Percentiles rank a stretch among this genome's conserved stretches.
These are phyloP conservation scores for Brevimyrus niger DNA, from an alignment of 2,113 vertebrate genomes.

Conservation along the genomic window DNA sequence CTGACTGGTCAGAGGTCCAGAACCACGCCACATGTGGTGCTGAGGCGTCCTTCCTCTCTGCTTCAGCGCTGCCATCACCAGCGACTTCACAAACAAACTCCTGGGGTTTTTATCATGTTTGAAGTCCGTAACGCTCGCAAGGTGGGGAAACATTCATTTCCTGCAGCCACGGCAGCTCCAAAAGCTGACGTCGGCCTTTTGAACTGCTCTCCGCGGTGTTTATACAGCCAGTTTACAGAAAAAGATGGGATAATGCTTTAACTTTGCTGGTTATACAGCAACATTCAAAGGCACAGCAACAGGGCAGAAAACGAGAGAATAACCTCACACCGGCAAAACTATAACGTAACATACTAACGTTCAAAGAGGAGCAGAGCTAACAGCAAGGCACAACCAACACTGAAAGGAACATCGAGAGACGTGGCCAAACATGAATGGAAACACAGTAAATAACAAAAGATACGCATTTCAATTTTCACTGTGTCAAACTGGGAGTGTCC, in stretches of 20 bases:
- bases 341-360: too few species aligned
- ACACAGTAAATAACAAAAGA: conserved; percentile 13
- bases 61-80: not conserved
- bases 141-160: not conserved
- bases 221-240: not conserved
- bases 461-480: conserved; percentile 9
- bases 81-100: not conserved
- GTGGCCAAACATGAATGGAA: not conserved
- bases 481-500: conserved; percentile 5
- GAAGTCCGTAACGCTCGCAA: not conserved
- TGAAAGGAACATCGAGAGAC: not conserved
- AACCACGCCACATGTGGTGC: not conserved
- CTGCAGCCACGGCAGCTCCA: not conserved
- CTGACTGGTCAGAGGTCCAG: not conserved
- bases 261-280: not conserved
- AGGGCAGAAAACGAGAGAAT: not conserved
- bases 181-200: not conserved
- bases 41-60: not conserved
- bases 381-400: not conserved
- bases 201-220: not conserved
- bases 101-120: not conserved
- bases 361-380: not conserved
- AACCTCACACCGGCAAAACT: not conserved
- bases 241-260: not conserved
- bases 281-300: not conserved